These are phyloP conservation scores for Alectoris magna DNA, from an alignment of 2,797 vertebrate genomes.

Conservation along the genomic window DNA sequence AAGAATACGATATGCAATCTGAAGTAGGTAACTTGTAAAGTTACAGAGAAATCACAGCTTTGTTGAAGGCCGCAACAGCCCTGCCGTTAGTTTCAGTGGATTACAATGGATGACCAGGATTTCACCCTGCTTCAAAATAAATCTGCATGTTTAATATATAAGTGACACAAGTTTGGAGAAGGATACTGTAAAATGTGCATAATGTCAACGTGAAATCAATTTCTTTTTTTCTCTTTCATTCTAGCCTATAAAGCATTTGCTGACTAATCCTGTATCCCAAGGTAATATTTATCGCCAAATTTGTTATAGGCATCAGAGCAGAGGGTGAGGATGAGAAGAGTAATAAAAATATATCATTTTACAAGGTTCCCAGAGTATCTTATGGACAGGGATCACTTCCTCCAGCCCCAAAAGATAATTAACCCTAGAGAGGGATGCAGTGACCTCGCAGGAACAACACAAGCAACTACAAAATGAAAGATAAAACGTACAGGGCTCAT, in stretches of 20 bases:
- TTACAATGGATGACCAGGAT: not conserved
- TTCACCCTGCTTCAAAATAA: not conserved
- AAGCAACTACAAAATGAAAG: not conserved
- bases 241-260: not conserved
- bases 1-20: not conserved
- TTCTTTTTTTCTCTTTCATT: not conserved
- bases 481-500: rapidly evolving
- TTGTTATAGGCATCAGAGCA: not conserved
- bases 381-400: not conserved
- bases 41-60: not conserved
- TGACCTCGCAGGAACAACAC: not conserved
- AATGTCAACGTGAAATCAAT: not conserved
- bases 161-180: not conserved
- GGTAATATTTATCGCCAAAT: not conserved
- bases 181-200: not conserved
- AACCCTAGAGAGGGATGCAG: not conserved
- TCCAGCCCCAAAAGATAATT: not conserved
- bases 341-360: not conserved
- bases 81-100: not conserved
- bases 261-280: not conserved
- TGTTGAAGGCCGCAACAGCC: not conserved
- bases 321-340: not conserved
- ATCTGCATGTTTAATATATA: not conserved
- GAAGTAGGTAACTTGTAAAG: not conserved
- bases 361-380: not conserved